phyloP scores from a whole-genome alignment of 2,888 invertebrate species.

The Galerucella nymphaeae region DNA sequence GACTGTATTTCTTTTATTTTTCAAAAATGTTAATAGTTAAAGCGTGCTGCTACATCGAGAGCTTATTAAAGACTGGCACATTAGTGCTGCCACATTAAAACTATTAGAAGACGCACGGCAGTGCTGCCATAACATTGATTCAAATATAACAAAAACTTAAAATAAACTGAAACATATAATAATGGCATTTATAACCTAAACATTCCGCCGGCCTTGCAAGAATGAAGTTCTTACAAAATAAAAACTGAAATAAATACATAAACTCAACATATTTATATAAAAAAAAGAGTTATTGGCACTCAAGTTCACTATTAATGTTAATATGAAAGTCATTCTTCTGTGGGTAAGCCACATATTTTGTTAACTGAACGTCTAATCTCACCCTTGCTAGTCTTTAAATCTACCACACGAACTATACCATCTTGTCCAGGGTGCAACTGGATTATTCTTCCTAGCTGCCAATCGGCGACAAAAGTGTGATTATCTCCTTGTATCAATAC shows the following conservation, averaged over 20 bases:
- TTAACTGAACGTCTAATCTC: neutral
- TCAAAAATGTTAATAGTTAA: no score
- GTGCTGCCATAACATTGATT: no score
- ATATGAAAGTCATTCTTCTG: neutral
- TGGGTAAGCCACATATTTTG: slow-evolving; percentile 1
- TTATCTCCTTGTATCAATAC: neutral
- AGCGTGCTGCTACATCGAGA: no score
- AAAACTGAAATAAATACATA: neutral
- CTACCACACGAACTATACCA: neutral
- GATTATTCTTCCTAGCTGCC: neutral
- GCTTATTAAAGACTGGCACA: no score
- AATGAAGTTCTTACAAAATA: neutral
- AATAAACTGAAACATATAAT: no score
- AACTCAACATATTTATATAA: neutral
- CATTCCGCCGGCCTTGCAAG: no score
- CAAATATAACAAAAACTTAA: no score
- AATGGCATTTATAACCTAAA: neutral
- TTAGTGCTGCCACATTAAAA: no score
- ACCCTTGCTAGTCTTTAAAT: neutral
- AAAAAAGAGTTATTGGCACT: neutral
- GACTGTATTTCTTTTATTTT: no score
- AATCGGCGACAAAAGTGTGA: neutral
- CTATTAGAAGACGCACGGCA: no score
- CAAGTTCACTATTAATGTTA: neutral
- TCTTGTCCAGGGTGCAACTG: neutral